These are phyloP conservation scores for Eulithis testata DNA, from an alignment of 2,888 invertebrate species.

Conservation along the genomic window DNA sequence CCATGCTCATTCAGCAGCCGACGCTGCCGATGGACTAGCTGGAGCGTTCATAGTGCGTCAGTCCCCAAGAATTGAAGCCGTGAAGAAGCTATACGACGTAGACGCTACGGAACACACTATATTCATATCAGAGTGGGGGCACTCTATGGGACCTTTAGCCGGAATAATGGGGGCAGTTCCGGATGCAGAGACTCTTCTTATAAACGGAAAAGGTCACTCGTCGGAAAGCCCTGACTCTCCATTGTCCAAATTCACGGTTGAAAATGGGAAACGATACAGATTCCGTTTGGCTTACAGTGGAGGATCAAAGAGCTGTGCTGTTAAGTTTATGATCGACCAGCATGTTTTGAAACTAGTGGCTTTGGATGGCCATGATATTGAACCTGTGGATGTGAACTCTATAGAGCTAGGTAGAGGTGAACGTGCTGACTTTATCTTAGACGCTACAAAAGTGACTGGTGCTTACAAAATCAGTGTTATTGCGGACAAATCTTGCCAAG, in stretches of 20 bases:
- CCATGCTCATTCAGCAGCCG: conserved; percentile 89
- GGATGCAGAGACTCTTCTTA: conserved; percentile 82
- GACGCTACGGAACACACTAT: conserved; percentile 89
- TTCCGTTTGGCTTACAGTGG: conserved; percentile 88
- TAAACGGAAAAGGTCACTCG: conserved; percentile 86
- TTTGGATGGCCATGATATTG: conserved; percentile 88
- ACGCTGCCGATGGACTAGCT: conserved; percentile 88
- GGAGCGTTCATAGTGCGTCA: conserved; percentile 89
- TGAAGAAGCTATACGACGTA: conserved; percentile 87
- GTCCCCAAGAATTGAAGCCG: conserved; percentile 85
- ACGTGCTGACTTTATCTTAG: conserved; percentile 89
- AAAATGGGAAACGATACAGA: conserved; percentile 85
- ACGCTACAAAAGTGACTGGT: conserved; percentile 83
- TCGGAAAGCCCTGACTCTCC: conserved; percentile 70
- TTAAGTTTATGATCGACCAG: conserved; percentile 86
- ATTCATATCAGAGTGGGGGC: conserved; percentile 89
- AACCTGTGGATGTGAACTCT: conserved; percentile 82
- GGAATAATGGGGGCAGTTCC: conserved; percentile 69
- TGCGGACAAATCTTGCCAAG: conserved; percentile 79
- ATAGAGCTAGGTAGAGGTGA: conserved; percentile 88
- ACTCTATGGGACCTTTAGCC: conserved; percentile 79
- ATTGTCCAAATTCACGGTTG: conserved; percentile 79
- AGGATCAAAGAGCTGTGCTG: conserved; percentile 87
- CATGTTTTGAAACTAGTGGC: conserved; percentile 87
- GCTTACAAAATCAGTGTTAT: conserved; percentile 86